These are phyloP conservation scores for Pangasius sanitwongsei DNA, from an alignment of 2,797 vertebrate species.

Conservation along the genomic window DNA sequence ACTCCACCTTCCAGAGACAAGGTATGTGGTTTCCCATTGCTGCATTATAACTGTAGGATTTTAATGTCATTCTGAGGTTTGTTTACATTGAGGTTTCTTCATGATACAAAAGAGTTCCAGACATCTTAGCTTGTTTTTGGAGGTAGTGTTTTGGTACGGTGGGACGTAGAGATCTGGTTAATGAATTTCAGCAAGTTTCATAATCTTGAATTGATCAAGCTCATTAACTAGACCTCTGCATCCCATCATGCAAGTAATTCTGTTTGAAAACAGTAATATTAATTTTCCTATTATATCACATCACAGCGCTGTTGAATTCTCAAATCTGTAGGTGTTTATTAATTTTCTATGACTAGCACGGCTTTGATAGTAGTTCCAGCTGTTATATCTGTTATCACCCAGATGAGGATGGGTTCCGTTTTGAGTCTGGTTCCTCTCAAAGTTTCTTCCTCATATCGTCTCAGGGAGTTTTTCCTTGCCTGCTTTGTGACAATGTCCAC, in stretches of 20 bases:
- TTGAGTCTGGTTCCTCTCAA: too few relatives aligned
- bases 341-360: not conserved
- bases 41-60: not conserved
- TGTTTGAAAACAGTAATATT: not conserved
- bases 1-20: slow-evolving; percentile 51
- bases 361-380: not conserved
- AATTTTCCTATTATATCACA: not conserved
- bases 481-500: too few relatives aligned
- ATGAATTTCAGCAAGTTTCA: not conserved
- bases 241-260: not conserved
- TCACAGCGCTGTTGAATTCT: not conserved
- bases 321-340: not conserved
- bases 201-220: not conserved
- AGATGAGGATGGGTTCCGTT: too few relatives aligned
- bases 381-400: not conserved
- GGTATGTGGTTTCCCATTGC: slow-evolving; percentile 43
- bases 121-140: not conserved
- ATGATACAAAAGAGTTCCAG: not conserved
- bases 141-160: not conserved
- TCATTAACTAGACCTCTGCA: not conserved
- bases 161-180: not conserved
- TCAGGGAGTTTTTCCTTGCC: too few relatives aligned
- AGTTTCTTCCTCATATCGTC: too few relatives aligned
- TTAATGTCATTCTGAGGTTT: not conserved
- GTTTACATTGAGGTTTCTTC: not conserved